Evolutionary conservation across 2,797 vertebrate genomes (phyloP).

Genomic region (Chanos chanos): DNA sequence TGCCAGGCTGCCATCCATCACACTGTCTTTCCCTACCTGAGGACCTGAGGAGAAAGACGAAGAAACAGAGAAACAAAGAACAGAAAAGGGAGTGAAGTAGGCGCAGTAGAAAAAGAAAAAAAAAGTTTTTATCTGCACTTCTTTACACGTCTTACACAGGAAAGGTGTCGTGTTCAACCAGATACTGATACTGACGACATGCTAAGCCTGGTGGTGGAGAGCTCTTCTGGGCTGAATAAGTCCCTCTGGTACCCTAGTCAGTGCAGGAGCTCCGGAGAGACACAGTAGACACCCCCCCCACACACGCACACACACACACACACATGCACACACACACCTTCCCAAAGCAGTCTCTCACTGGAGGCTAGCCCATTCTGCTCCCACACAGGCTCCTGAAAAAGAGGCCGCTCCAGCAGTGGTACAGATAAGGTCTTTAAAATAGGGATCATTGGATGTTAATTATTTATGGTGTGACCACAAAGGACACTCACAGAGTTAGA

Average conservation of each 20-base stretch:
- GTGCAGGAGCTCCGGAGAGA: background rate
- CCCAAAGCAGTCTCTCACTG: too few relatives aligned
- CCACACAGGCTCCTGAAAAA: background rate
- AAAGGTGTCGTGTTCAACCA: too few relatives aligned
- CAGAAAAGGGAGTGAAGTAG: conserved; percentile 30
- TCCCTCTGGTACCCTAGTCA: background rate
- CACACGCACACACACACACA: too few relatives aligned
- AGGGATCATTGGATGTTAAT: conserved; percentile 78
- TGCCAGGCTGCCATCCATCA: conserved; percentile 67
- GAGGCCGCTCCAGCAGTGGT: conserved; percentile 27
- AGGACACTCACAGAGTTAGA: conserved; percentile 68
- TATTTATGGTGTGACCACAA: conserved; percentile 75
- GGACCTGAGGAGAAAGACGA: background rate
- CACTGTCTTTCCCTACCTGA: too few relatives aligned
- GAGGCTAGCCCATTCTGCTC: background rate
- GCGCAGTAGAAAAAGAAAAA: too few relatives aligned
- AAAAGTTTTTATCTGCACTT: too few relatives aligned
- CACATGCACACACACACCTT: too few relatives aligned
- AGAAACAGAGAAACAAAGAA: conserved; percentile 31
- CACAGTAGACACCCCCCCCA: background rate
- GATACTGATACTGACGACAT: too few relatives aligned
- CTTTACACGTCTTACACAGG: too few relatives aligned
- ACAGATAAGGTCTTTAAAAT: conserved; percentile 72
- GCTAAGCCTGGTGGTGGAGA: too few relatives aligned
- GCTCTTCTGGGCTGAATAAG: too few relatives aligned